Evolutionary conservation across 2,888 invertebrate species (phyloP), one percentile per base, ranked within the genome.

Genomic region (Uloborus plumipes): DNA sequence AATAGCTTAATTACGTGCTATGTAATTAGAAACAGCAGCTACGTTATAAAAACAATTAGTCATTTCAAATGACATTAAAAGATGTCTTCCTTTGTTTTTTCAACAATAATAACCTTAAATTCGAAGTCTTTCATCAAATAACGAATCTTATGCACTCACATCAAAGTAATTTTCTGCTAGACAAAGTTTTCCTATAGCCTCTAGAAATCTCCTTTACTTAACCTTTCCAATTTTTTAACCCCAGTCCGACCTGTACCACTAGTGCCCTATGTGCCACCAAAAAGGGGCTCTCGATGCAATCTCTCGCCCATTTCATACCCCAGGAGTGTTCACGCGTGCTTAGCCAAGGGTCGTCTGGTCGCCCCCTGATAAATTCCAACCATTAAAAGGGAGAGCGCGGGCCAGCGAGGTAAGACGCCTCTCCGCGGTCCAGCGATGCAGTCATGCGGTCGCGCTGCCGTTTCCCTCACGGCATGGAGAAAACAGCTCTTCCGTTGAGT

Each of bases 311-410:
- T 78, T 70, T 51, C 66, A 47, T 59, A 51, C 73, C 75, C 80
- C 81, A 59, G 31, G 81, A 76, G 74, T 75, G 59, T 81, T 81
- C 81, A 81, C 81, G 81, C 81, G 81, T 70, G 81, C 81, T 81
- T 81, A 75, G 61, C 59, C 81, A 75, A 47, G 71, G 22, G 64
- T 55, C 71, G 71, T 59, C 64, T 66, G 65, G 71, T 61, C 78
- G 71, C 71, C 75, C 71, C 73, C 64, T 83, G 83, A 83, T 83
- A 83, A 83, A 83, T 83, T 74, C 58, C 69, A 39, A 66, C 76
- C 83, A 83, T 83, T 83, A 83, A 77, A 72, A 66, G 75, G 74
- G 59, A 26, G 59, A 70, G 71, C 59, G 22, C 55, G 47, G 67
- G 20, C 49, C 11, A 58, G 16, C 15, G 55, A 55, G 20, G 20